These are phyloP conservation scores for Cynopterus brachyotis DNA, from an alignment of 2,113 vertebrate genomes.

Conservation along the genomic window DNA sequence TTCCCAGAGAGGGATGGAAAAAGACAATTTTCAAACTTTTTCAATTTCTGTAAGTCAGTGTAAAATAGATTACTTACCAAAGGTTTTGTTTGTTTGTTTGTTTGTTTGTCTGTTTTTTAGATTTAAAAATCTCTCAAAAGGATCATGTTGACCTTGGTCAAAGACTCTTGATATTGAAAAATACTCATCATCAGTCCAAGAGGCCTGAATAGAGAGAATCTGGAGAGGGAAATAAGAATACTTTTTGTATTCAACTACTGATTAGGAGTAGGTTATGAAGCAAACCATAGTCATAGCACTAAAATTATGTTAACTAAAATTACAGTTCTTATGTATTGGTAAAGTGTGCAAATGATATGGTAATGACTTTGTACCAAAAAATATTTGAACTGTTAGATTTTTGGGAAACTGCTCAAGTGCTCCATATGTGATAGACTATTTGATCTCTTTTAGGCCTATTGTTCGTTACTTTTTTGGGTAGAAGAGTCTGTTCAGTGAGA, in stretches of 20 bases:
- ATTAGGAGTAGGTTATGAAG: neutral
- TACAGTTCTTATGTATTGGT: neutral
- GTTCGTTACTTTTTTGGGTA: neutral
- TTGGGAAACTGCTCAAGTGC: neutral
- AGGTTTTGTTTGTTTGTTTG: neutral
- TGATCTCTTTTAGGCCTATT: constrained; percentile 9
- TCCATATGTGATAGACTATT: neutral
- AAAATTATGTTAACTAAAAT: constrained; percentile 43
- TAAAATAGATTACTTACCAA: constrained; percentile 18
- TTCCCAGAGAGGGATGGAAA: neutral
- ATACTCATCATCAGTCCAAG: neutral
- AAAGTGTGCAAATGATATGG: neutral
- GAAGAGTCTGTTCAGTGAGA: constrained; percentile 1
- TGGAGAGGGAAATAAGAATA: constrained; percentile 3
- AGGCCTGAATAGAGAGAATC: neutral
- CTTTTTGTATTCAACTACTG: constrained; percentile 7
- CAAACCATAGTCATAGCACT: neutral
- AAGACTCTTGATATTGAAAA: constrained; percentile 32
- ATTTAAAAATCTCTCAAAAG: neutral
- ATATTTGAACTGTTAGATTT: constrained; percentile 28
- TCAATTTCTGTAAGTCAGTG: neutral
- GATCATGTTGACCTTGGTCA: neutral
- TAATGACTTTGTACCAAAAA: neutral
- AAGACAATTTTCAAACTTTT: constrained; percentile 36
- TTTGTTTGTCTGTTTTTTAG: neutral